Conservation (phyloP, 2,797 vertebrate species). For the Megaceryle alcyon region DNA sequence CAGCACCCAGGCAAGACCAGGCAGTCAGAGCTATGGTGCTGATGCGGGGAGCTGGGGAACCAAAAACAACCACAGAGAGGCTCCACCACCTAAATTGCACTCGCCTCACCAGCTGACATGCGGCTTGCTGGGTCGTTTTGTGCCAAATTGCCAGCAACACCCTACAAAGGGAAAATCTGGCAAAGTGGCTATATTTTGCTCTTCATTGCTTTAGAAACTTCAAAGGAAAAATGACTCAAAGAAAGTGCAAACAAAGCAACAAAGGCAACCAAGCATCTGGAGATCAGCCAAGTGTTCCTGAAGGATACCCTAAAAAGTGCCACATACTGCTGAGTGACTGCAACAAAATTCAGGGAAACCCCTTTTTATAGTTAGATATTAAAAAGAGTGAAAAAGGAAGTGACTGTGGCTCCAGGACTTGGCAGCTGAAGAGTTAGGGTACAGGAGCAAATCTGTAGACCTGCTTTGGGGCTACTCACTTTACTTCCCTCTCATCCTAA, state of each 20-base stretch:
- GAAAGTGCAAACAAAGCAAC: slow-evolving; percentile 4
- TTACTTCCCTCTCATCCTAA: not conserved
- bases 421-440: not conserved
- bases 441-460: not conserved
- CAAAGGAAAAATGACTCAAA: slow-evolving; percentile 1
- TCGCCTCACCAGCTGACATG: rapidly evolving
- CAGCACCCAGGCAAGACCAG: not conserved
- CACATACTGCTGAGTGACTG: not conserved
- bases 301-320: not conserved
- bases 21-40: not conserved
- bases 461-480: not conserved
- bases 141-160: not conserved
- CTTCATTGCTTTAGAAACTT: not conserved
- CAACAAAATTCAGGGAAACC: not conserved
- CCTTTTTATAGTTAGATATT: not conserved
- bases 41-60: not conserved
- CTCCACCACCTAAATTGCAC: rapidly evolving
- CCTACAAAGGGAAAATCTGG: not conserved
- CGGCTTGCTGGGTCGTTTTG: not conserved
- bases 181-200: not conserved
- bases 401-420: not conserved
- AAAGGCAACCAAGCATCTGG: slow-evolving; percentile 8
- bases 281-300: slow-evolving; percentile 1
- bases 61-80: not conserved
- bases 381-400: not conserved